Conservation (phyloP, 1,140 invertebrate genomes). For the Aricia agestis region DNA sequence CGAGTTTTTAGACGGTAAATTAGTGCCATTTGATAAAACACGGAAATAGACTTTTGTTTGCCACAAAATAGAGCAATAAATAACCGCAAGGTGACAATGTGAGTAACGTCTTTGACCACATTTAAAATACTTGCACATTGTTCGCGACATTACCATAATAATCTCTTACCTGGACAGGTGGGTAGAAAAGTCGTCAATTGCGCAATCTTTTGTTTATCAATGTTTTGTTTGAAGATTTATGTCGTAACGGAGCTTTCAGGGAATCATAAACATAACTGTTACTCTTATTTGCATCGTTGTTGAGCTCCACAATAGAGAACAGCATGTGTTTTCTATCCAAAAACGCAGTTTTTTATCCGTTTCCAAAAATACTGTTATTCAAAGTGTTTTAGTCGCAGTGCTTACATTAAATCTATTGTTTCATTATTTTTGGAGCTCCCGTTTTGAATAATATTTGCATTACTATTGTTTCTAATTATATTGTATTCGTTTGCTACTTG, state of each 20-base stretch:
- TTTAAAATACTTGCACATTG: slow-evolving; percentile 60
- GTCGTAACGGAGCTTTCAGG: slow-evolving; percentile 58
- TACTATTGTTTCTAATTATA: slow-evolving; percentile 19
- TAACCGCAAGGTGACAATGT: slow-evolving; percentile 66
- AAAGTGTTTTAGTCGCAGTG: slow-evolving; percentile 32
- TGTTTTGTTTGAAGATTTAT: slow-evolving; percentile 43
- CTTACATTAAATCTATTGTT: slow-evolving; percentile 35
- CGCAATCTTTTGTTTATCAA: slow-evolving; percentile 50
- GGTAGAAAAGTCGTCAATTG: slow-evolving; percentile 56
- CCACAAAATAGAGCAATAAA: slow-evolving; percentile 66
- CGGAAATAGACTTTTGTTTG: slow-evolving; percentile 70
- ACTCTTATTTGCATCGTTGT: slow-evolving; percentile 55
- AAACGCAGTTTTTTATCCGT: slow-evolving; percentile 13
- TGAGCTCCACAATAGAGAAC: slow-evolving; percentile 48
- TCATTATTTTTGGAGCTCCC: slow-evolving; percentile 32
- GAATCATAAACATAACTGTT: slow-evolving; percentile 69
- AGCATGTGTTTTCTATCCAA: slow-evolving; percentile 26
- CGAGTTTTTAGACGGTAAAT: slow-evolving; percentile 10
- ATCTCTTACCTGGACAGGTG: slow-evolving; percentile 70
- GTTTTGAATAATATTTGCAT: slow-evolving; percentile 22
- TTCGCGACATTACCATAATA: slow-evolving; percentile 62
- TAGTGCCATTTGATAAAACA: slow-evolving; percentile 52
- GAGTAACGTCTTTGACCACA: slow-evolving; percentile 56
- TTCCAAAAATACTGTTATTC: slow-evolving; percentile 28
- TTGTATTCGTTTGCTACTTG: neutral